A percentile compares a stretch with the other conserved stretches of the same genome.
phyloP scores from a whole-genome alignment of 2,888 invertebrate genomes.

The Lutraria lutraria region DNA sequence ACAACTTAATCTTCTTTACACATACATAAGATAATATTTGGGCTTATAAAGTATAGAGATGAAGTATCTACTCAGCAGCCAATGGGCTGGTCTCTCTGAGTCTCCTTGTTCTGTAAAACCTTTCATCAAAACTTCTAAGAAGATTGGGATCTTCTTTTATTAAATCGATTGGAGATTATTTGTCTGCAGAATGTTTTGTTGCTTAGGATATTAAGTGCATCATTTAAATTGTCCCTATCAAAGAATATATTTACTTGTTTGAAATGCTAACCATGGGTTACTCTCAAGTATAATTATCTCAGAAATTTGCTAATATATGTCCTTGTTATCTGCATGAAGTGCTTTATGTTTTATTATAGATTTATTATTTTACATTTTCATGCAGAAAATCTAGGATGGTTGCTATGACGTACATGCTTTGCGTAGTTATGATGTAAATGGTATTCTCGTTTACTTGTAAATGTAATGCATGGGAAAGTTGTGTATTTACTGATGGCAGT shows the following conservation, averaged over 20 bases:
- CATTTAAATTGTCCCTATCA: slow-evolving; percentile 1
- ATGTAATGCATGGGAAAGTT: background rate
- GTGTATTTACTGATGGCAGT: no score
- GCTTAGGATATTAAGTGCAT: background rate
- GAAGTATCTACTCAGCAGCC: background rate
- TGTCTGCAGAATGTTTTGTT: background rate
- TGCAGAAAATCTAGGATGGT: background rate
- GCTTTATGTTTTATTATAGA: background rate
- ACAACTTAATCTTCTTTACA: background rate
- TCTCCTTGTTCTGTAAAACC: background rate
- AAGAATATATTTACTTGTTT: background rate
- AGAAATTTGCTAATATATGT: background rate
- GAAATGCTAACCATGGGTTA: background rate
- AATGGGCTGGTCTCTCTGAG: background rate
- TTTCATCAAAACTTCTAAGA: slow-evolving; percentile 9
- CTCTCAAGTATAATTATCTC: slow-evolving; percentile 16
- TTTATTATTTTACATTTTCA: background rate
- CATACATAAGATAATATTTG: background rate
- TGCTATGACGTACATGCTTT: background rate
- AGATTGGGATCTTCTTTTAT: slow-evolving; percentile 12
- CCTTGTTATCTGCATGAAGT: background rate
- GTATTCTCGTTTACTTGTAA: background rate
- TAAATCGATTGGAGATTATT: background rate
- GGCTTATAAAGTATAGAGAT: background rate
- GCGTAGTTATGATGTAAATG: background rate